Conservation (phyloP, 2,113 vertebrate genomes). For the Melanostigma gelatinosum region DNA sequence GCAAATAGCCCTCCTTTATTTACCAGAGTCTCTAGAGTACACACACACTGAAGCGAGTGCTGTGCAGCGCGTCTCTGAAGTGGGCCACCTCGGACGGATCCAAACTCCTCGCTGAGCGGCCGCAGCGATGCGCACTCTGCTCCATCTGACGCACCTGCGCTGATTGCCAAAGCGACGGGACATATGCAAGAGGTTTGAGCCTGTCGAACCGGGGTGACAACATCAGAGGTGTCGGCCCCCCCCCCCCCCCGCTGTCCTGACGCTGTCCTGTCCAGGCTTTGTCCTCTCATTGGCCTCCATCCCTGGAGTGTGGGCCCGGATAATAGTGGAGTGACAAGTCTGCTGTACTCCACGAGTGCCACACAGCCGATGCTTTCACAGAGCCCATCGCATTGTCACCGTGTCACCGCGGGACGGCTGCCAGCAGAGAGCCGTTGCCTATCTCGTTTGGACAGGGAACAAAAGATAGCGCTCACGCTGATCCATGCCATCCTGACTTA, state of each 20-base stretch:
- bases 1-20: constrained; percentile 68
- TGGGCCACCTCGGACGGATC: constrained; percentile 52
- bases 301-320: constrained; percentile 23
- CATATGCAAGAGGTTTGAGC: constrained; percentile 32
- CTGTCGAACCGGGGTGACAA: neutral
- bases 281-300: constrained; percentile 60
- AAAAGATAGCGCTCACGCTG: constrained; percentile 56
- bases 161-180: neutral
- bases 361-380: constrained; percentile 57
- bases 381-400: constrained; percentile 36
- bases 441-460: constrained; percentile 70
- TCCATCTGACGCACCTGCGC: neutral
- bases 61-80: constrained; percentile 40
- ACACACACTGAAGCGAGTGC: constrained; percentile 55
- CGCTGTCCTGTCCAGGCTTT: constrained; percentile 26
- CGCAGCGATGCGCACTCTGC: constrained; percentile 13
- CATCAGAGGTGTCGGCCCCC: constrained; percentile 13
- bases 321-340: constrained; percentile 53
- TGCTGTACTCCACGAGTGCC: neutral
- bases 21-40: constrained; percentile 52
- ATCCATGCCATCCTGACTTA: constrained; percentile 55
- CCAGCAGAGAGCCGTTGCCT: constrained; percentile 55
- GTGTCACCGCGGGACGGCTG: constrained; percentile 50
- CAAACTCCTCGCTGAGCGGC: constrained; percentile 30
- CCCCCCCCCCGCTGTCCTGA: neutral